Evolutionary conservation across 2,888 invertebrate genomes (phyloP), one percentile per base, ranked within the genome.

Genomic region (Melolontha melolontha): DNA sequence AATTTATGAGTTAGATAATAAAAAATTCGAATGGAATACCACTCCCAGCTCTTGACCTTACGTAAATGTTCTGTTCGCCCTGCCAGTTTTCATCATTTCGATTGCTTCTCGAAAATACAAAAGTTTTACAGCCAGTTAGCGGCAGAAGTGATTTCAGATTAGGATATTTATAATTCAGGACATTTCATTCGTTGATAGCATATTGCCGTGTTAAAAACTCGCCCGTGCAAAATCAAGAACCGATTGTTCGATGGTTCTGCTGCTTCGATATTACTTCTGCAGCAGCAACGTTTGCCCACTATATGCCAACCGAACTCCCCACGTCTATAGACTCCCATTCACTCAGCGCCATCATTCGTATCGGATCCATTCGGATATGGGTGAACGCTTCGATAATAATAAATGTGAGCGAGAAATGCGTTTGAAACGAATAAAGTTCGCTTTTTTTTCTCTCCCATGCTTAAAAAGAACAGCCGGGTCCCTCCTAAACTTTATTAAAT

Each of bases 101-200:
- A 71, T 66, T 68, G 66, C 68, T 62, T 7, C 12, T 12, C 62
- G 49, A 51, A 66, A 67, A 67, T 63, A 67, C 62, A 69, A 70
- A 68, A 70, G 70, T 69, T 72, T 70, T 68, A 66, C 72, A 71
- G 68, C 65, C 72, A 68, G 68, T 68, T 72, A 68, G 64, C 69
- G 57, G 64, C 65, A 67, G 59, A 68, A 69, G 71, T 69, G 70
- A 59, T 42, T 62, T 49, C 39, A 54, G 69, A 71, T 70, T 71
- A 67, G 73, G 29, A 55, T 54, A 70, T 73, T 73, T 70, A 71
- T 73, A 70, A 73, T 73, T 71, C 71, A 69, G 68, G 66, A 44
- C 63, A 67, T 70, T 71, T 71, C 69, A 70, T 69, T 71, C 70
- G 64, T 40, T 64, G 68, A 70, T 70, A 63, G 67, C 68, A 65